These are phyloP conservation scores for Himalopsyche tibetana DNA, from an alignment of 2,888 invertebrate species.

Conservation along the genomic window DNA sequence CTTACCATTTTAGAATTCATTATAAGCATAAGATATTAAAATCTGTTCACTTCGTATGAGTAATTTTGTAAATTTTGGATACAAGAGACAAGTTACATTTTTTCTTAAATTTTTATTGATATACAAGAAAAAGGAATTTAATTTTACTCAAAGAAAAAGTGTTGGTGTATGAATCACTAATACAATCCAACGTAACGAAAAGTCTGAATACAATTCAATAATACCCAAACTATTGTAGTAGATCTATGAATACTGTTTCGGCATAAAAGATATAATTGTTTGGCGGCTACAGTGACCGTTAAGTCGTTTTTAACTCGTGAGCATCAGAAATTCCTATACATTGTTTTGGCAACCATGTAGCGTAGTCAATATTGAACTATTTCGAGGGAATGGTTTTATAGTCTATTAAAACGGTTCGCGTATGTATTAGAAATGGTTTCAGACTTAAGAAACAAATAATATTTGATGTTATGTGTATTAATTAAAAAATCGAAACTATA, in stretches of 20 bases:
- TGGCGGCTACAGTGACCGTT: background rate
- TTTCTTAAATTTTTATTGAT: no score
- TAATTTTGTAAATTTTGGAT: no score
- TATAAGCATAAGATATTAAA: no score
- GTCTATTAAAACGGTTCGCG: background rate
- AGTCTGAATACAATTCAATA: background rate
- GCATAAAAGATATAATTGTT: background rate
- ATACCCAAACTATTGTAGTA: background rate
- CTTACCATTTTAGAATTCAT: no score
- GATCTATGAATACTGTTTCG: background rate
- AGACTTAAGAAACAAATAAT: no score
- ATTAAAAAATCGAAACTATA: no score
- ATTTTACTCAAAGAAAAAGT: no score
- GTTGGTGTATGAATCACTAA: background rate
- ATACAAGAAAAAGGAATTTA: no score
- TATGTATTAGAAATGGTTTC: no score
- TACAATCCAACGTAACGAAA: background rate
- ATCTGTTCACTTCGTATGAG: no score
- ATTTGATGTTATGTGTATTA: no score
- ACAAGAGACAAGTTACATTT: no score
- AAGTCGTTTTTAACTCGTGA: background rate
- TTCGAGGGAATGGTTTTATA: background rate
- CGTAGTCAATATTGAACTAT: constrained; percentile 10
- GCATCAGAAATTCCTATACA: constrained; percentile 45
- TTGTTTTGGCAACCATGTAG: constrained; percentile 56